Conservation (phyloP, 2,888 invertebrate species). For the Archips xylosteana region DNA sequence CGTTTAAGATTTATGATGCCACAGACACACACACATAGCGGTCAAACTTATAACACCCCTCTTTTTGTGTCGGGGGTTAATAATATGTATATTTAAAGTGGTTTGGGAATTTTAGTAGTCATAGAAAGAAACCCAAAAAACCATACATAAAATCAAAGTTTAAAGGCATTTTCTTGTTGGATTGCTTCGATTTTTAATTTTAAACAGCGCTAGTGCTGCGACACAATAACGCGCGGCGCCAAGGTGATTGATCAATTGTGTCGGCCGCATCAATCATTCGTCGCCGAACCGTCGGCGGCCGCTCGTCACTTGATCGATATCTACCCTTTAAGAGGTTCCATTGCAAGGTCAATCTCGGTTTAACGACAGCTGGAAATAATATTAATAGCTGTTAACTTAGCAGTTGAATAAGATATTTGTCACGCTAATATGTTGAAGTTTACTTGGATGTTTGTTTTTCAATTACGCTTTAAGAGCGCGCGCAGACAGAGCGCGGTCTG, state of each 20-base stretch:
- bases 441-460: no score
- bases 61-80: no score
- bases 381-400: neutral
- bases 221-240: neutral
- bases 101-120: no score
- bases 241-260: constrained; percentile 30
- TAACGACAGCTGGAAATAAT: neutral
- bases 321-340: constrained; percentile 17
- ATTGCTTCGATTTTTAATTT: neutral
- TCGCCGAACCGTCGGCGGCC: constrained; percentile 41
- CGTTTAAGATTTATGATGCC: no score
- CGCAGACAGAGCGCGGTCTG: no score
- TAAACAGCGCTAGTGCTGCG: constrained; percentile 3
- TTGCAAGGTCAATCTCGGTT: constrained; percentile 4
- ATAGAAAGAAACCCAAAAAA: no score
- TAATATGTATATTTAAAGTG: no score
- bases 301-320: constrained; percentile 35
- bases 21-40: no score
- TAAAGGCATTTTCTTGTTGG: neutral
- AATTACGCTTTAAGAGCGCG: no score
- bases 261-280: constrained; percentile 53
- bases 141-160: neutral
- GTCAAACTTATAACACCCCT: no score
- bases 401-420: neutral
- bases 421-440: no score